Conservation (phyloP, 2,888 invertebrate species). For the Epistrophella euchroma region DNA sequence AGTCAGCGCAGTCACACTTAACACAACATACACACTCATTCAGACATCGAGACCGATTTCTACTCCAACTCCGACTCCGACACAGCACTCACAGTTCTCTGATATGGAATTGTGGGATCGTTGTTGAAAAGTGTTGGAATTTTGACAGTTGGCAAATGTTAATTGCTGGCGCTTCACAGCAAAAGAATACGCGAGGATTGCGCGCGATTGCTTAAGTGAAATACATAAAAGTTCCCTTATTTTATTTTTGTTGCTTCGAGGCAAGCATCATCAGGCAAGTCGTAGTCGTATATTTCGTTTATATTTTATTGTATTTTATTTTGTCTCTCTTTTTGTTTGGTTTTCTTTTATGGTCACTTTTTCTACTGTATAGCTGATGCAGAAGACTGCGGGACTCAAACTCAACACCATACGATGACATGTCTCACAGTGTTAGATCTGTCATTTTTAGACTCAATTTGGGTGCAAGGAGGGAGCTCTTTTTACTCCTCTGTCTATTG, state of each 20-base stretch:
- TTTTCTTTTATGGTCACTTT: slow-evolving; percentile 53
- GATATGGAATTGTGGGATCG: slow-evolving; percentile 31
- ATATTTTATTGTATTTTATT: too few relatives aligned
- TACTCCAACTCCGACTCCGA: slow-evolving; percentile 5
- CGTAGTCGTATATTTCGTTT: slow-evolving; percentile 15
- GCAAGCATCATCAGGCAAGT: too few relatives aligned
- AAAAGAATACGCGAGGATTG: slow-evolving; percentile 44
- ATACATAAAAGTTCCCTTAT: slow-evolving; percentile 4
- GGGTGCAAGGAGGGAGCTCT: slow-evolving; percentile 22
- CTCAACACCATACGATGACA: slow-evolving; percentile 52
- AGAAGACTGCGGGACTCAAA: neutral
- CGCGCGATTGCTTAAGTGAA: slow-evolving; percentile 19
- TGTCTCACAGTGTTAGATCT: slow-evolving; percentile 60
- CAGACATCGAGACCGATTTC: slow-evolving; percentile 16
- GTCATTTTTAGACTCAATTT: slow-evolving; percentile 69
- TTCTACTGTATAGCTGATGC: slow-evolving; percentile 22
- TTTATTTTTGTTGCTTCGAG: neutral
- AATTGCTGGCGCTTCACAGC: slow-evolving; percentile 71
- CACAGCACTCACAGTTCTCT: slow-evolving; percentile 12
- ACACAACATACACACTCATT: slow-evolving; percentile 39
- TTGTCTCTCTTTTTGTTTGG: neutral
- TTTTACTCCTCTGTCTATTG: neutral
- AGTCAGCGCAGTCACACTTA: slow-evolving; percentile 67
- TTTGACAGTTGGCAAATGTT: slow-evolving; percentile 76
- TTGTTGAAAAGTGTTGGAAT: slow-evolving; percentile 59